Conservation (phyloP, 2,797 vertebrate genomes). For the Dermochelys coriacea region DNA sequence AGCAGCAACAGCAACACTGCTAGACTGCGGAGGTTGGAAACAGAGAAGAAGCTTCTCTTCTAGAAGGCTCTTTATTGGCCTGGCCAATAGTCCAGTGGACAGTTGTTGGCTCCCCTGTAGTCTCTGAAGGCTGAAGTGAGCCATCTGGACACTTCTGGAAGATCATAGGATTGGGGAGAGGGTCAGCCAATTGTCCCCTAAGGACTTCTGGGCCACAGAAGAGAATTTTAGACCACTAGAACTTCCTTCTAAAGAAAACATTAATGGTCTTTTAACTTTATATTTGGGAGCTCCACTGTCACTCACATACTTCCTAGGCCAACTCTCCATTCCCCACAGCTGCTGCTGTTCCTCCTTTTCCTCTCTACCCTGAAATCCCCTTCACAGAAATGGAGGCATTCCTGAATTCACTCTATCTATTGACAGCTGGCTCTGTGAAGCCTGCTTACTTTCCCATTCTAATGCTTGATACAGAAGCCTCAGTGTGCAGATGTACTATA, state of each 20-base stretch:
- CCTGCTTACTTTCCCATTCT: neutral
- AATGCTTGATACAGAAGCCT: neutral
- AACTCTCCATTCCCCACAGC: neutral
- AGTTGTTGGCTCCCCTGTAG: neutral
- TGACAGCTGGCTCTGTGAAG: too few species aligned
- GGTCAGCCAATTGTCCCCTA: neutral
- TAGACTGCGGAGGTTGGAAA: neutral
- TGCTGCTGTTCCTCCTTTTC: neutral
- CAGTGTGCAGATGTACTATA: neutral
- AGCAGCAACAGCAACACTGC: neutral
- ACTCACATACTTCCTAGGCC: neutral
- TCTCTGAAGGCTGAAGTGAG: neutral
- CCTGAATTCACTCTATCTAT: too few species aligned
- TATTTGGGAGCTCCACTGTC: neutral
- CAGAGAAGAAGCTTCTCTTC: neutral
- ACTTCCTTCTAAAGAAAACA: neutral
- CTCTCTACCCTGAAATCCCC: neutral
- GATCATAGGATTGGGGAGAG: neutral
- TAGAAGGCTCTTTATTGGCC: neutral
- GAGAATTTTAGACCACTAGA: neutral
- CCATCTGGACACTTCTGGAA: neutral
- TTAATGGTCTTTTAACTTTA: neutral
- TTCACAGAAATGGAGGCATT: too few species aligned
- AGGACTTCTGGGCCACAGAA: neutral
- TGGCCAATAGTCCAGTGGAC: neutral